Percentiles rank a stretch among this genome's conserved stretches.
Conservation (phyloP, 2,797 vertebrate species). For the Parambassis ranga region DNA sequence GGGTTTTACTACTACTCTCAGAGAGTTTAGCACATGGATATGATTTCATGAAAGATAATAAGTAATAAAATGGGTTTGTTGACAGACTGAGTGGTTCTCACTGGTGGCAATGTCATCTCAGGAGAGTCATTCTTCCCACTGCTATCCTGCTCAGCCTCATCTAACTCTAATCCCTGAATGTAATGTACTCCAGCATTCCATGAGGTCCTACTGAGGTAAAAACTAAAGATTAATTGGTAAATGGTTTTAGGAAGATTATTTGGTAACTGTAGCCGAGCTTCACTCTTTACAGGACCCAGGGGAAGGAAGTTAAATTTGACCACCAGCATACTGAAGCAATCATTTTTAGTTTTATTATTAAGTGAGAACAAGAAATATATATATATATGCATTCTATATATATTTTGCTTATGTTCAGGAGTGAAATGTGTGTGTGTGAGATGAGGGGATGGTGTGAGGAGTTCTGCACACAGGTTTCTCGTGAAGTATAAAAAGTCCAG, state of each 20-base stretch:
- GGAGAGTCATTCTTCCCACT: conserved; percentile 41
- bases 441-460: too few relatives aligned
- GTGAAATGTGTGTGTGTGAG: too few relatives aligned
- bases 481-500: too few relatives aligned
- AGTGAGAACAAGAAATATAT: too few relatives aligned
- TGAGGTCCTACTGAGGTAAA: conserved; percentile 1
- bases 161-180: conserved; percentile 30
- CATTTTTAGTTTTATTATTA: too few relatives aligned
- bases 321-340: background rate
- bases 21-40: conserved; percentile 39
- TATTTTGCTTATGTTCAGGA: too few relatives aligned
- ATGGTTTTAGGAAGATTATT: background rate
- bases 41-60: conserved; percentile 60
- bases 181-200: conserved; percentile 16
- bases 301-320: background rate
- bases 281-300: background rate
- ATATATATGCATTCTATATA: too few relatives aligned
- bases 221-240: conserved; percentile 7
- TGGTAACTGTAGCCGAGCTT: conserved; percentile 16
- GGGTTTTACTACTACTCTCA: too few relatives aligned
- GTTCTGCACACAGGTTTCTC: too few relatives aligned
- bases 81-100: conserved; percentile 50
- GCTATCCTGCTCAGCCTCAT: conserved; percentile 13
- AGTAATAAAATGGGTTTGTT: conserved; percentile 37
- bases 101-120: conserved; percentile 36